A percentile compares a stretch with the other conserved stretches of the same genome.
These are phyloP conservation scores for Meghimatium bilineatum DNA, from an alignment of 2,888 invertebrate species.

Conservation along the genomic window DNA sequence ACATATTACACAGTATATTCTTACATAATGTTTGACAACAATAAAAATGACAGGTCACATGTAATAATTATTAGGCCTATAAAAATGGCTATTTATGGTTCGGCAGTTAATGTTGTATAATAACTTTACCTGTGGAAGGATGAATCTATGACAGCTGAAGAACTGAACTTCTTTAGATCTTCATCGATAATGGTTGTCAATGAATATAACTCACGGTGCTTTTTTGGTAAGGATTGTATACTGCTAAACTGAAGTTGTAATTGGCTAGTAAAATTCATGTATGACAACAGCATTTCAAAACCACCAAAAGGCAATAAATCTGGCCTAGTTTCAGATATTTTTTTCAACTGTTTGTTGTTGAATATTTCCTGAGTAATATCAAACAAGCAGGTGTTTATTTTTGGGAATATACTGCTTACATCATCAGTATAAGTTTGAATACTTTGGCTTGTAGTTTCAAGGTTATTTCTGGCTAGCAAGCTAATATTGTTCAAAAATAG, in stretches of 20 bases:
- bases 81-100: no score
- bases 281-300: not conserved
- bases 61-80: no score
- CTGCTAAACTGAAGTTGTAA: not conserved
- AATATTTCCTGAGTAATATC: slow-evolving; percentile 11
- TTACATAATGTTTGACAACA: no score
- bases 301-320: not conserved
- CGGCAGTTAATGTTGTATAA: not conserved
- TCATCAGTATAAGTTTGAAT: not conserved
- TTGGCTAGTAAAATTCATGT: not conserved
- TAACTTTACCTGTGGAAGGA: slow-evolving; percentile 26
- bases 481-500: slow-evolving; percentile 5
- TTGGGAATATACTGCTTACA: not conserved
- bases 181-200: not conserved
- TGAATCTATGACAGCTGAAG: slow-evolving; percentile 14
- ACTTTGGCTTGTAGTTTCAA: not conserved
- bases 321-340: not conserved
- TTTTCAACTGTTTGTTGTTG: not conserved
- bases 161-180: slow-evolving; percentile 8
- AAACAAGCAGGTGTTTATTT: not conserved
- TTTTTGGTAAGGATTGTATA: not conserved
- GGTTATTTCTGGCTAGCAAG: not conserved
- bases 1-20: no score
- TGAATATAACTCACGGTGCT: not conserved
- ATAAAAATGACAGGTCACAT: no score